These are phyloP conservation scores for Noctuana brunneofusca DNA, from an alignment of 2,888 invertebrate genomes.

Conservation along the genomic window DNA sequence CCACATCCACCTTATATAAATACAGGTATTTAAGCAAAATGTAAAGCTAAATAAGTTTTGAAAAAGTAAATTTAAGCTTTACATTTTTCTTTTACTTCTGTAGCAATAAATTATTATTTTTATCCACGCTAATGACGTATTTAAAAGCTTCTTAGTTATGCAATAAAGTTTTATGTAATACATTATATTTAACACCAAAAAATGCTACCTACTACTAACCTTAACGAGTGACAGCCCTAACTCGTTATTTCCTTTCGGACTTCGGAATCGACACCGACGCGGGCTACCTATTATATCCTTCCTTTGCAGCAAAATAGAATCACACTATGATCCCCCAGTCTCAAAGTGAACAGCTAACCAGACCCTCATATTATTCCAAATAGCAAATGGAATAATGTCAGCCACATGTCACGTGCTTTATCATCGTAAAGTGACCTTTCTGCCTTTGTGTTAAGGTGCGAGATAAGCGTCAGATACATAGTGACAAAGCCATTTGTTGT, in stretches of 20 bases:
- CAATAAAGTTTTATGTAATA: too few relatives aligned
- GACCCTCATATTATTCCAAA: slow-evolving; percentile 38
- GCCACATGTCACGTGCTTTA: slow-evolving; percentile 31
- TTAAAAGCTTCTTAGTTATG: too few relatives aligned
- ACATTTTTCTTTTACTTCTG: too few relatives aligned
- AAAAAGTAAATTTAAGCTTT: too few relatives aligned
- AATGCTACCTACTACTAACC: too few relatives aligned
- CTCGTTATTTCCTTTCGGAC: slow-evolving; percentile 6
- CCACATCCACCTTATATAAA: too few relatives aligned
- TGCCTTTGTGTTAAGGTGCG: slow-evolving; percentile 36
- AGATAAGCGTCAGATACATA: slow-evolving; percentile 33
- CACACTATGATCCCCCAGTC: slow-evolving; percentile 17
- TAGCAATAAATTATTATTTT: too few relatives aligned
- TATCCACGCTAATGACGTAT: too few relatives aligned
- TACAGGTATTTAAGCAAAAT: too few relatives aligned
- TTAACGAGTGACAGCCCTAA: neutral
- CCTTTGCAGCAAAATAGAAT: slow-evolving; percentile 23
- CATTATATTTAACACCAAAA: too few relatives aligned
- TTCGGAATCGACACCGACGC: neutral
- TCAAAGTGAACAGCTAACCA: slow-evolving; percentile 23
- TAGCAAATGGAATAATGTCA: slow-evolving; percentile 58
- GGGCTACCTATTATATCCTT: neutral
- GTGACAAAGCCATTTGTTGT: slow-evolving; percentile 38
- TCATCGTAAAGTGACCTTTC: slow-evolving; percentile 42
- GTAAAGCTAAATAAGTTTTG: too few relatives aligned